A percentile compares a stretch with the other conserved stretches of the same genome.
phyloP scores from a whole-genome alignment of 2,797 vertebrate species.

The Sebastes vulpes region DNA sequence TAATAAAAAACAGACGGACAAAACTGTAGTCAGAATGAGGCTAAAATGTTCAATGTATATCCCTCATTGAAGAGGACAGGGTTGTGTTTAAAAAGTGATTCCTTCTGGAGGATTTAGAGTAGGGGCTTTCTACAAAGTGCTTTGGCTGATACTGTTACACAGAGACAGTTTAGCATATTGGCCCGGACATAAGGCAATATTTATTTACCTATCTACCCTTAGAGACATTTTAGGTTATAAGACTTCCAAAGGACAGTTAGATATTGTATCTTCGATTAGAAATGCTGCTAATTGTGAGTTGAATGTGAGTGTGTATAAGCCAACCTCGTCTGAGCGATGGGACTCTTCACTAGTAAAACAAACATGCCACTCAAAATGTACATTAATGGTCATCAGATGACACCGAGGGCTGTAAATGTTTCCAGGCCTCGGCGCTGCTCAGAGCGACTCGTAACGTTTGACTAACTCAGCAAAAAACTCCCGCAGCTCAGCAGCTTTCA shows the following conservation, averaged over 20 bases:
- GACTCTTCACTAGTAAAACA: slow-evolving; percentile 42
- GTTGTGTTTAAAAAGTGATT: slow-evolving; percentile 17
- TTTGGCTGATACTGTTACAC: not conserved
- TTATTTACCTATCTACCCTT: not conserved
- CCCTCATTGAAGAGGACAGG: not conserved
- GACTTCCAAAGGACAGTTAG: not conserved
- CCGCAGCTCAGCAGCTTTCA: not conserved
- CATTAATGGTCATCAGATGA: slow-evolving; percentile 48
- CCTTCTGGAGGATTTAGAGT: not conserved
- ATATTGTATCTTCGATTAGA: not conserved
- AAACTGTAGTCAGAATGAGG: not conserved
- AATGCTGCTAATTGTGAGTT: not conserved
- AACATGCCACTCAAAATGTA: slow-evolving; percentile 49
- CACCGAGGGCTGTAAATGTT: slow-evolving; percentile 38
- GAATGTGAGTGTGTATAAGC: not conserved
- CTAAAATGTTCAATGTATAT: not conserved
- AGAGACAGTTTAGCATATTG: not conserved
- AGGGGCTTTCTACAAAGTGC: not conserved
- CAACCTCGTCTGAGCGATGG: not conserved
- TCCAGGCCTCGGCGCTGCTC: slow-evolving; percentile 36
- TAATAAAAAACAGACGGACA: slow-evolving; percentile 34
- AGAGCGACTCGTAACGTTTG: not conserved
- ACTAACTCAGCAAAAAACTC: not conserved
- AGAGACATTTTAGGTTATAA: not conserved
- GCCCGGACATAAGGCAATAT: not conserved